Base-by-base conservation (phyloP, 2,113 vertebrate species). In the Alexandromys fortis region DNA sequence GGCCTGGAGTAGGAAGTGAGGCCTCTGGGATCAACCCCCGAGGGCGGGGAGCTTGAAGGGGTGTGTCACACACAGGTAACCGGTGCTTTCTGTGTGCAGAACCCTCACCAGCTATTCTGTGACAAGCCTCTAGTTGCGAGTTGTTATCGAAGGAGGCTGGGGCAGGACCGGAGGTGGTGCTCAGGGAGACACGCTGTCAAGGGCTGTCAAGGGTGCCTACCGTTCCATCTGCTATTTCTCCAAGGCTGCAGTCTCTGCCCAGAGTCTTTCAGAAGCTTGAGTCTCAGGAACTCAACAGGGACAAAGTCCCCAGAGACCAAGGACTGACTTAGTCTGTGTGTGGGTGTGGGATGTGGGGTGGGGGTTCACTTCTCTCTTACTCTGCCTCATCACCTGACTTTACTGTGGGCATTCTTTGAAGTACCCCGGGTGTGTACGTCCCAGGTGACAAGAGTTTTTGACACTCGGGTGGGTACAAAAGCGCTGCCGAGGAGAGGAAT, bases 1-100 rank as follows among this genome's bases (percentile, higher is more conserved):
- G 0, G 58, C 33, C 5, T 21, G 3, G 47, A 86, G 89, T 75
- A 17, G n/a, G 67, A 86, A 47, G 67, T 35, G 3, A 14, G 1
- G 22, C 55, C 81, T 26, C 21, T 33, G 68, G 19, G 22, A n/a
- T 76, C 76, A 38, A 38, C 0, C 16, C 49, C 79, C 0, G 13
- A 52, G 33, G 58, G 2, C 11, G 42, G 68, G 68, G 28, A 26
- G 5, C 42, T 5, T 3, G 35, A 0, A 3, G 38, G 0, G 52
- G n/a, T 1, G 73, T 28, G 8, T 26, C 16, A 3, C 1, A 13
- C 73, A 35, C 68, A 35, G 75, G 63, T 76, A 14, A 72, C 55
- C 9, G 17, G 90, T 24, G 5, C 38, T 68, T 19, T 21, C 70
- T 28, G 33, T 3, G 85, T 14, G 70, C 68, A 0, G 5, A 68